Base-by-base conservation (phyloP, 92 coral and sea anemone genomes). In the Zoanthus gigantus region DNA sequence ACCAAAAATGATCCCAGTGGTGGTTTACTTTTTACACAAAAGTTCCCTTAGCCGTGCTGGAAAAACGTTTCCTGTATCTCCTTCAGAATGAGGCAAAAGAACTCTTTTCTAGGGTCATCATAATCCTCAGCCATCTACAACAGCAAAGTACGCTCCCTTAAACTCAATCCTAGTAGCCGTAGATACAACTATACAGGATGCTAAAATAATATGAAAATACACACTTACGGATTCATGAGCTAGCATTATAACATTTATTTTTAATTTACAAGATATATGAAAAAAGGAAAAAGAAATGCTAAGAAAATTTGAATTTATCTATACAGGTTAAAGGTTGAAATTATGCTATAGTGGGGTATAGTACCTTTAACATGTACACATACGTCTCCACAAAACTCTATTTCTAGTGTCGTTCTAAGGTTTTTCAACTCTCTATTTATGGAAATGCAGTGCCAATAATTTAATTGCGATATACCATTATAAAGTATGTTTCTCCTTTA, bases 311-410 rank as follows among this genome's bases (percentile, higher is more conserved):
- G 2, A 50, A 50, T 50, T 50, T 50, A 3, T 50, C 1, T 50
- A 50, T 50, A 50, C 1, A 50, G 72, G 72, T 23, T 67, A 67
- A 67, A 18, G 34, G 42, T n/a, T 67, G 72, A 67, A 67, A n/a
- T 67, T 67, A 67, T 67, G 72, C 72, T 23, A 67, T 67, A 67
- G 31, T 67, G 72, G 31, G 18, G 72, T 67, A n/a, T 67, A 67
- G 72, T 23, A 67, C 72, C 72, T 67, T 23, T 67, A 23, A 67
- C 31, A 67, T 67, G 34, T 67, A 23, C 72, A 67, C 75, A 71
- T 71, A 71, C 75, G 47, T 31, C 75, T 18, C 75, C 75, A 71
- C 29, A 71, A 71, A 71, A 71, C 75, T 71, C 14, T 28, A 71
- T 46, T 18, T 71, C 75, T 46, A 71, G 34, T 18, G 75, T 71